A percentile compares a stretch with the other conserved stretches of the same genome.
Evolutionary conservation across 2,888 invertebrate genomes (phyloP).

Genomic region (Habrosyne pyritoides): DNA sequence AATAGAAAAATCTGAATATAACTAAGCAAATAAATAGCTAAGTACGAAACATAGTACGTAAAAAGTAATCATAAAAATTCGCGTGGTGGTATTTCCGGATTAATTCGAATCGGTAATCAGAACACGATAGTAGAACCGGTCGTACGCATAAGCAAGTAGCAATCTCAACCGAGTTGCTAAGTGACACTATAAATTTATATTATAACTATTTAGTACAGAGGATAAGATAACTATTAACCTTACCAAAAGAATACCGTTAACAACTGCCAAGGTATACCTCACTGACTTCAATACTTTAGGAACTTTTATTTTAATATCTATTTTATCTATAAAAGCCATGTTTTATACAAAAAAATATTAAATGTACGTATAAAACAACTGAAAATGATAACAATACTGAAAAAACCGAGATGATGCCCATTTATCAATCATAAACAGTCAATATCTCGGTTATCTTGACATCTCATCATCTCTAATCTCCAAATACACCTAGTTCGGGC

Average conservation of each 20-base stretch:
- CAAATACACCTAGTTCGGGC: conserved; percentile 24
- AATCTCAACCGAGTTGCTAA: not conserved
- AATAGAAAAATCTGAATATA: too few relatives aligned
- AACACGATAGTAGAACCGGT: not conserved
- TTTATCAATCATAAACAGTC: conserved; percentile 62
- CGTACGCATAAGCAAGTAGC: not conserved
- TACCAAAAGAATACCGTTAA: conserved; percentile 90
- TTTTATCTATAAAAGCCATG: conserved; percentile 29
- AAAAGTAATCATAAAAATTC: not conserved
- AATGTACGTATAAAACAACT: conserved; percentile 27
- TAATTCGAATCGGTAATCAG: not conserved
- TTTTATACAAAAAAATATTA: conserved; percentile 18
- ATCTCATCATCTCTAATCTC: conserved; percentile 64
- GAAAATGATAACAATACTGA: conserved; percentile 47
- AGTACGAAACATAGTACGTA: too few relatives aligned
- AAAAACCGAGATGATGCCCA: conserved; percentile 50
- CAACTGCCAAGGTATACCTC: conserved; percentile 88
- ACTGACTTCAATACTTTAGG: conserved; percentile 78
- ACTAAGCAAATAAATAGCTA: too few relatives aligned
- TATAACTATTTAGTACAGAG: not conserved
- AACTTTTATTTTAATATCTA: conserved; percentile 75
- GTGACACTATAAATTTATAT: not conserved
- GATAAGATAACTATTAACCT: conserved; percentile 53
- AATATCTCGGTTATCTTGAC: conserved; percentile 73
- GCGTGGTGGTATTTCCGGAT: not conserved